phyloP scores from a whole-genome alignment of 2,797 vertebrate genomes.

The Hypotaenidia philippensis region DNA sequence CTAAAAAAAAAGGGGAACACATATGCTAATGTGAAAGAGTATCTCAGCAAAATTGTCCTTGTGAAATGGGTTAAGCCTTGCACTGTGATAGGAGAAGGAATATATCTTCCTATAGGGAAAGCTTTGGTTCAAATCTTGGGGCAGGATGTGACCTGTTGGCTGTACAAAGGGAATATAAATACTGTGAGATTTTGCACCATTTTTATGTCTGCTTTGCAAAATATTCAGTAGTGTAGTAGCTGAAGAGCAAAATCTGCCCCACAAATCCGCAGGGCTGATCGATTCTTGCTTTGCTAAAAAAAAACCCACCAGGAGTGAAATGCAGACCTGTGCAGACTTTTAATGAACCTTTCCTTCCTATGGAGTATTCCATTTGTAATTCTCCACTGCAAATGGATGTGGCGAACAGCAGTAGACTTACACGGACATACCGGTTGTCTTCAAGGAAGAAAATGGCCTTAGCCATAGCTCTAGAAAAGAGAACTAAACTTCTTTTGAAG shows the following conservation, averaged over 20 bases:
- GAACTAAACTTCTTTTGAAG: not conserved
- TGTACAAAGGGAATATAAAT: not conserved
- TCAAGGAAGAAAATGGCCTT: conserved; percentile 24
- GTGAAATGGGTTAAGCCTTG: not conserved
- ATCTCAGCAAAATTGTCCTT: not conserved
- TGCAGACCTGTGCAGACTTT: not conserved
- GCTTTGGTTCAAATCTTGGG: not conserved
- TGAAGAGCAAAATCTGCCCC: conserved; percentile 9
- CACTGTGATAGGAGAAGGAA: not conserved
- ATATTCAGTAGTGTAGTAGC: not conserved
- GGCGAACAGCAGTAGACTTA: not conserved
- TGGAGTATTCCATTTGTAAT: not conserved
- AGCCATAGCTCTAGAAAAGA: conserved; percentile 7
- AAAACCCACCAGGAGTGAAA: not conserved
- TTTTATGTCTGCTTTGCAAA: conserved; percentile 20
- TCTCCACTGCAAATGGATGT: conserved; percentile 19
- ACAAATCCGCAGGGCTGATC: not conserved
- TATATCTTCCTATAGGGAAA: not conserved
- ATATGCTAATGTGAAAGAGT: not conserved
- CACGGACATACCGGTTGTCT: not conserved
- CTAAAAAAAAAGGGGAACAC: not conserved
- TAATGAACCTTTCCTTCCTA: conserved; percentile 33
- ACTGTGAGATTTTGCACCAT: not conserved
- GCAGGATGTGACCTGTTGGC: not conserved
- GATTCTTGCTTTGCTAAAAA: conserved; percentile 1